These are phyloP conservation scores for Procambarus virginalis DNA, from an alignment of 1,140 invertebrate species.

Conservation along the genomic window DNA sequence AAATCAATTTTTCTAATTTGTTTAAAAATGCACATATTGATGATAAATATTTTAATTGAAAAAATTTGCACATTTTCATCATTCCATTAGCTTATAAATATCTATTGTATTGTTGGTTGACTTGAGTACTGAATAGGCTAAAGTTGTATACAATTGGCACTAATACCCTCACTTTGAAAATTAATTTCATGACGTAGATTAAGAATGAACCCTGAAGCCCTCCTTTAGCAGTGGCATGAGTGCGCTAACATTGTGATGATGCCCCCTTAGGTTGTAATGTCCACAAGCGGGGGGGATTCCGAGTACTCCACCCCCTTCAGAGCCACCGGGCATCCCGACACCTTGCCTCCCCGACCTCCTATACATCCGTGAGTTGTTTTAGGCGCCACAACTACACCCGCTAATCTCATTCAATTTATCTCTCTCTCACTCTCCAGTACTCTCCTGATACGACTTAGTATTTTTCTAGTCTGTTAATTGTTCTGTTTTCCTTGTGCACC, in stretches of 20 bases:
- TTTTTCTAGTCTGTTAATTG: not conserved
- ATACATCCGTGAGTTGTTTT: slow-evolving; percentile 49
- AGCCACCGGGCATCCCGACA: slow-evolving; percentile 52
- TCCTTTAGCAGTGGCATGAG: not conserved
- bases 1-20: too few species aligned
- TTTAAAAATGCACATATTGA: too few species aligned
- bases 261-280: slow-evolving; percentile 55
- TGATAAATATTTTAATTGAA: too few species aligned
- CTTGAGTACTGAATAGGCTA: too few species aligned
- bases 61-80: too few species aligned
- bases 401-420: not conserved
- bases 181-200: too few species aligned
- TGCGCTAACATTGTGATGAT: slow-evolving; percentile 31
- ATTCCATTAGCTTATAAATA: too few species aligned
- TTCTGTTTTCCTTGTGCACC: not conserved
- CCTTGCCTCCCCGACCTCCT: slow-evolving; percentile 48
- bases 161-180: too few species aligned
- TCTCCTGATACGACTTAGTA: not conserved
- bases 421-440: not conserved
- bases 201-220: not conserved
- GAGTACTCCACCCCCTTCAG: slow-evolving; percentile 55
- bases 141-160: too few species aligned
- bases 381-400: not conserved
- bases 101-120: too few species aligned
- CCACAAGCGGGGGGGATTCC: slow-evolving; percentile 49